Base-by-base conservation (phyloP, 2,113 vertebrate genomes). In the Chionis minor region DNA sequence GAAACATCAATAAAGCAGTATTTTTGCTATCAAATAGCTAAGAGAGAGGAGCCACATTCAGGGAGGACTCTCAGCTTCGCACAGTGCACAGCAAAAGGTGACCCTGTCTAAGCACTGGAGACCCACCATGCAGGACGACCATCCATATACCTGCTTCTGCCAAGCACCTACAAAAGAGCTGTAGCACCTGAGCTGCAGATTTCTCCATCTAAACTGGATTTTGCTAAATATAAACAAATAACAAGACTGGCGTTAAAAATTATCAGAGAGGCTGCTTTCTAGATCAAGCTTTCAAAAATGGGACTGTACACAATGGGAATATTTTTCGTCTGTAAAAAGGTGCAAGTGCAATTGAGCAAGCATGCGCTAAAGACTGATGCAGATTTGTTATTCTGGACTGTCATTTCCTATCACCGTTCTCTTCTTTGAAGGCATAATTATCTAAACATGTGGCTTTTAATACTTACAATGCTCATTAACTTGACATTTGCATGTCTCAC, bases 341-440 rank as follows among this genome's bases (percentile, higher is more conserved):
- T 13, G 15, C 8, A 49, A 54, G 70, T 6, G 55, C 72, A 59
- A 86, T 24, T 32, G 23, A 94, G 77, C 86, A 40, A 84, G 61
- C 5, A 4, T 2, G 30, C 1, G 9, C 58, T 71, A 16, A 82
- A 83, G 66, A 92, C 69, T 32, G 65, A 62, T 80, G 73, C 83
- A 89, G 83, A 19, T 92, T 94, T 95, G 91, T 94, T 96, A 92
- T 89, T 92, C 92, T 73, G 83, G 62, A 87, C 94, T 95, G 96
- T 92, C 92, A 85, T 87, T n/a, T 94, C 77, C 92, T 72, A 97
- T 92, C 88, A 89, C 9, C 2, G 0, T 51, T 82, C 70, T 33
- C 92, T 65, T 82, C 84, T 95, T 13, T 91, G 92, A 97, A 94
- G 89, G 95, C 56, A 49, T 91, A 95, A 92, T 97, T 97, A 95